These are phyloP conservation scores for Scaptomyza pallida DNA, from an alignment of 1,140 invertebrate genomes.

Conservation along the genomic window DNA sequence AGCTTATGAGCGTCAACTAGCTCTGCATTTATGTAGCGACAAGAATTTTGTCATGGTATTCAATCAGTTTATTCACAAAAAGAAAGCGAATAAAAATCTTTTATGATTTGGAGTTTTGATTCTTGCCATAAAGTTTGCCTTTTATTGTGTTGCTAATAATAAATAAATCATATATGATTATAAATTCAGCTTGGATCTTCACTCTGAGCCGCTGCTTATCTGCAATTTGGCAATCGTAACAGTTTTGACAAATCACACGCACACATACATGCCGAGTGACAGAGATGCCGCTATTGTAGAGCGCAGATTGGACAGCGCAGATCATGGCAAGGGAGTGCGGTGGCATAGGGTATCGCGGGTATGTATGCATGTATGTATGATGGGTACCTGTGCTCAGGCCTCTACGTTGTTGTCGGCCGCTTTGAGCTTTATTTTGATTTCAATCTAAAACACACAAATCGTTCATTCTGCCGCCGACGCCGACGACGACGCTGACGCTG, in stretches of 20 bases:
- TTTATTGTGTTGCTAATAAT: too few species aligned
- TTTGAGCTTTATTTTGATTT: slow-evolving; percentile 82
- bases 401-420: slow-evolving; percentile 49
- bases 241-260: slow-evolving; percentile 81
- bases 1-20: slow-evolving; percentile 58
- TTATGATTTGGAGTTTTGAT: too few species aligned
- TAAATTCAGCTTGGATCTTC: slow-evolving; percentile 25
- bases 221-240: slow-evolving; percentile 81
- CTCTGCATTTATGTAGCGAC: slow-evolving; percentile 1
- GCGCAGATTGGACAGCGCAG: slow-evolving; percentile 18
- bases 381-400: slow-evolving; percentile 43
- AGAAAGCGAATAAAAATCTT: too few species aligned
- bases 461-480: slow-evolving; percentile 68
- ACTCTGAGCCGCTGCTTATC: slow-evolving; percentile 53
- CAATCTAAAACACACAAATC: slow-evolving; percentile 83
- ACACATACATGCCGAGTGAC: slow-evolving; percentile 22
- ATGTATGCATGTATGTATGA: not conserved
- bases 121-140: too few species aligned
- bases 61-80: too few species aligned
- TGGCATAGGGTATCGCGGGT: too few species aligned
- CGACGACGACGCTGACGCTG: not conserved
- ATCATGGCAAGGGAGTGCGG: not conserved
- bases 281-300: slow-evolving; percentile 38
- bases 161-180: not conserved
- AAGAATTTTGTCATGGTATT: not conserved